Evolutionary conservation across 2,113 vertebrate genomes (phyloP).

Genomic region (Accipiter virgatus): DNA sequence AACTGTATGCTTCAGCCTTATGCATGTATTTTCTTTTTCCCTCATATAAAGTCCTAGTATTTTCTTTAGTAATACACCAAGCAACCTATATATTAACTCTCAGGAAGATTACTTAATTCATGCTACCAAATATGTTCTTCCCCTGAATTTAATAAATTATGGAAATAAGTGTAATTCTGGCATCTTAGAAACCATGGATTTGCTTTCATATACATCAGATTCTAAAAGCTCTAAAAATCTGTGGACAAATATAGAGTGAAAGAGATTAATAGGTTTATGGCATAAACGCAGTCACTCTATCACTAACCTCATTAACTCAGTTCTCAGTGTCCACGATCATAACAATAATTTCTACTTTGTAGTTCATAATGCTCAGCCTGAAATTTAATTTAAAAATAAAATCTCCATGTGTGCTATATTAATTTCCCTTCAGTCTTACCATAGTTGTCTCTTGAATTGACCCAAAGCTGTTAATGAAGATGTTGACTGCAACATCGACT

Average conservation of each 20-base stretch:
- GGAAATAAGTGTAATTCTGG: neutral
- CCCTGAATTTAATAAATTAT: neutral
- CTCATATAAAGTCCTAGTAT: neutral
- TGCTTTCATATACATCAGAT: neutral
- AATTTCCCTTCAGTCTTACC: conserved; percentile 77
- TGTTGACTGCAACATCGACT: conserved; percentile 96
- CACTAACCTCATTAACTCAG: neutral
- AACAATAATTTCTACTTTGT: neutral
- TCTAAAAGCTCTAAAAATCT: neutral
- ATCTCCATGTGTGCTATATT: neutral
- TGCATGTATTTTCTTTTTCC: neutral
- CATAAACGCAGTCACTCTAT: neutral
- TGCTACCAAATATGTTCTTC: neutral
- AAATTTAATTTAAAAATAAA: neutral
- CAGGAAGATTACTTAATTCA: neutral
- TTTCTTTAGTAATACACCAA: neutral
- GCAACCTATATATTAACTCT: neutral
- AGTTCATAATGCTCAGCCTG: neutral
- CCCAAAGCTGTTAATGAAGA: conserved; percentile 99
- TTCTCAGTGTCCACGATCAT: neutral
- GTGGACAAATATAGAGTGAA: neutral
- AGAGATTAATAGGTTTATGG: neutral
- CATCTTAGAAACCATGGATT: neutral
- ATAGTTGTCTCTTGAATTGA: conserved; percentile 99
- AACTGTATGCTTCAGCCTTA: neutral